A percentile compares a stretch with the other conserved stretches of the same genome.
Evolutionary conservation across 1,140 invertebrate genomes (phyloP).

Genomic region (Calosoma granatense): DNA sequence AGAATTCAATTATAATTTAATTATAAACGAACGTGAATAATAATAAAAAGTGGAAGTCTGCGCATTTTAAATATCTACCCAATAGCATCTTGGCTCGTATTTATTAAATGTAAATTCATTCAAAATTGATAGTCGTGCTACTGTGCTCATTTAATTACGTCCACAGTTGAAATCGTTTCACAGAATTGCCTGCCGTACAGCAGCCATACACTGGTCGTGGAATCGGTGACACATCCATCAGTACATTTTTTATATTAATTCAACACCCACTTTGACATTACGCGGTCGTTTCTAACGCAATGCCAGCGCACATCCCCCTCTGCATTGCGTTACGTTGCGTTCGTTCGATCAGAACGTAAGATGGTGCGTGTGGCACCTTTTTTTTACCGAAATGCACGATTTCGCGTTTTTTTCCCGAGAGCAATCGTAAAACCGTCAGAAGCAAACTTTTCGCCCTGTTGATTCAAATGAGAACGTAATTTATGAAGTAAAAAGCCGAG

Average conservation of each 20-base stretch:
- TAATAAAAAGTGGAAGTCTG: not conserved
- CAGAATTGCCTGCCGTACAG: not conserved
- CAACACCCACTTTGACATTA: no score
- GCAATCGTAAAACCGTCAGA: not conserved
- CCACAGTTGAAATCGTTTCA: not conserved
- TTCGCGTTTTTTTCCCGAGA: not conserved
- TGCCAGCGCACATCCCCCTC: no score
- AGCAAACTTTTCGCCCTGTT: not conserved
- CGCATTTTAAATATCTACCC: not conserved
- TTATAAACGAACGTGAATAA: not conserved
- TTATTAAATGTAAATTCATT: not conserved
- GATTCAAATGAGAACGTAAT: not conserved
- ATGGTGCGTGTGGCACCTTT: no score
- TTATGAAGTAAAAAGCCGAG: not conserved
- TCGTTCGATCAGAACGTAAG: no score
- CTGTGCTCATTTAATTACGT: not conserved
- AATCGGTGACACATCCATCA: no score
- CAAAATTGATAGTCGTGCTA: not conserved
- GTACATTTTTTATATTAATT: no score
- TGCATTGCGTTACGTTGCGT: no score
- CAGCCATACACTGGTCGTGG: no score
- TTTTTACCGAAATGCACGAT: no score
- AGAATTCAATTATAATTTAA: conserved; percentile 9
- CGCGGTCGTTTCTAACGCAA: no score
- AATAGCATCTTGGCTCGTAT: not conserved